These are phyloP conservation scores for Antedon mediterranea DNA, from an alignment of 53 echinoderm and acorn worm species.

Conservation along the genomic window DNA sequence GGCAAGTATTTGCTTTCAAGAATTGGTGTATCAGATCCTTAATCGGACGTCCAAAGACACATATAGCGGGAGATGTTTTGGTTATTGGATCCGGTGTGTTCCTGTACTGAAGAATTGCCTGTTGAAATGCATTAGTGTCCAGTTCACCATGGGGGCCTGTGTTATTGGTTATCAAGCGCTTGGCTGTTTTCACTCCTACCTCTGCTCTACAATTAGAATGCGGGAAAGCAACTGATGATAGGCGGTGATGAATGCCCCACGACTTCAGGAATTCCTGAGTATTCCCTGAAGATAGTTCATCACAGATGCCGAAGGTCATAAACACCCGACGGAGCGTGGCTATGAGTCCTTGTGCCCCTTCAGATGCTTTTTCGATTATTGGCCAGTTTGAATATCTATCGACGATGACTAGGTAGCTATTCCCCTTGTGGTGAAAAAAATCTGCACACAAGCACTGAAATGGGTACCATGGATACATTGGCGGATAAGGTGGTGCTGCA, in stretches of 20 bases:
- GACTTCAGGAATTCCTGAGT: background rate
- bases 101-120: conserved; percentile 34
- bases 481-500: too few species aligned
- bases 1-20: conserved; percentile 23
- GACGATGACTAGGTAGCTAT: conserved; percentile 21
- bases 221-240: conserved; percentile 6
- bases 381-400: conserved; percentile 19
- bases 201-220: conserved; percentile 39
- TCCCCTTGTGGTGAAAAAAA: conserved; percentile 32
- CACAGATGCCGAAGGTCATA: conserved; percentile 21
- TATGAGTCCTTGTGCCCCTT: conserved; percentile 18
- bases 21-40: conserved; percentile 38
- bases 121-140: conserved; percentile 29
- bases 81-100: conserved; percentile 32
- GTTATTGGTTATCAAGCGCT: conserved; percentile 32
- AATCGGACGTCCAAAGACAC: conserved; percentile 38
- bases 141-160: conserved; percentile 6
- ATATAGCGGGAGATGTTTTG: conserved; percentile 35
- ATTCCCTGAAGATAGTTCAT: conserved; percentile 10
- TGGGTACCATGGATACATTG: too few species aligned
- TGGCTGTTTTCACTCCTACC: conserved; percentile 32
- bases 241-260: background rate
- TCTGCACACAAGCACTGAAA: conserved; percentile 6
- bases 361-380: conserved; percentile 4
- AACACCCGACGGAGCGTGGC: conserved; percentile 14